These are phyloP conservation scores for Molossus alvarezi DNA, from an alignment of 2,797 vertebrate genomes.

Conservation along the genomic window DNA sequence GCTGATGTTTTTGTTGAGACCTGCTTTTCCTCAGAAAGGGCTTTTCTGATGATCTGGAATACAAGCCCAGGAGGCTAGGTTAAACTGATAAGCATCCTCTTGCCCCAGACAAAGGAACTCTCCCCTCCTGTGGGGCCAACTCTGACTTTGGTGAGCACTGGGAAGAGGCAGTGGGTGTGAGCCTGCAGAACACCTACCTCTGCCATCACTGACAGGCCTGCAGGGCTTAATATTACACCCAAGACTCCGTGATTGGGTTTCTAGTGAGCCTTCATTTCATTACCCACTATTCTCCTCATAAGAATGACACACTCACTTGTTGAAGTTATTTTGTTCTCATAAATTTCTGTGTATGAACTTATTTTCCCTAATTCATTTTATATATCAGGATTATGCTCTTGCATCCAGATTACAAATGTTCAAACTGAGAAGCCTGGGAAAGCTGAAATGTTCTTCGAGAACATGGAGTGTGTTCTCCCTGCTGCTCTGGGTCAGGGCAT, in stretches of 20 bases:
- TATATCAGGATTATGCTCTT: neutral
- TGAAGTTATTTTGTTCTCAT: neutral
- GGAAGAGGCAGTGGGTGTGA: accelerated
- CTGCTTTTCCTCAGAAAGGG: conserved; percentile 92
- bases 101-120: neutral
- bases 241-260: neutral
- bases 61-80: conserved; percentile 55
- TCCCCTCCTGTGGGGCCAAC: neutral
- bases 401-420: neutral
- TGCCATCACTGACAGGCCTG: neutral
- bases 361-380: neutral
- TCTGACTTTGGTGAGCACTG: neutral
- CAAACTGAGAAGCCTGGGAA: neutral
- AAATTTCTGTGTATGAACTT: neutral
- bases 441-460: neutral
- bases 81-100: neutral
- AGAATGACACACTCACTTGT: neutral
- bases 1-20: conserved; percentile 95
- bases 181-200: no score
- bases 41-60: conserved; percentile 93
- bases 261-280: neutral
- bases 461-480: no score
- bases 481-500: neutral
- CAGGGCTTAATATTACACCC: neutral
- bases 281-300: neutral